Base-by-base conservation (phyloP, 92 coral and sea anemone species). In the Porites cylindrica region DNA sequence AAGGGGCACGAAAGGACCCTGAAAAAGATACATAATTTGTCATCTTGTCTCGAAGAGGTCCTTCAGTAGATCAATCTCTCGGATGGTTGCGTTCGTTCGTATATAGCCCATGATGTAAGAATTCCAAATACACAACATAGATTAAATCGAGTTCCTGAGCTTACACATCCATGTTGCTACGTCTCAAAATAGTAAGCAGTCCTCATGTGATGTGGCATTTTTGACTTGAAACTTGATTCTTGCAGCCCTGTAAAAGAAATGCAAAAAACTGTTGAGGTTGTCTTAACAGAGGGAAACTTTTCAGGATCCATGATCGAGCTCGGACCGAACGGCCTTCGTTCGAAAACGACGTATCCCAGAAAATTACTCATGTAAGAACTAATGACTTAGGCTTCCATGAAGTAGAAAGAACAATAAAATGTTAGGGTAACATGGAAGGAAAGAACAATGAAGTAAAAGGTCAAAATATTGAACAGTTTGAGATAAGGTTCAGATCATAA, bases 91-190 rank as follows among this genome's bases (percentile, higher is more conserved):
- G 23, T 62, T 51, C 89, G 94, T 75, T 79, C 47, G 47, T 38
- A 38, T 68, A 63, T 60, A 66, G 72, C 21, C n/a, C 64, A 92
- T 92, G 95, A 92, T 86, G 95, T 92, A 92, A 92, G 95, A 92
- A 76, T 92, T 72, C 77, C 72, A 83, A 83, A 83, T 83, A 64
- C 70, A 72, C 10, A 59, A 74, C 73, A 83, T 80, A 74, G 58
- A 50, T 21, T 63, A 50, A 83, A 61, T 83, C 70, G 71, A 72
- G 79, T 78, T 59, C 78, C 53, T 70, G 74, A 73, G 74, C 64
- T 18, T 60, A 72, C 80, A 63, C 62, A 43, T 16, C 23, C 80
- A 63, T 83, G 74, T 72, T 51, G 87, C 73, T 29, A 26, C 17
- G 65, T 59, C 80, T 72, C 26, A 67, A 74, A 83, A 72, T 72